Percentiles rank a stretch among this genome's conserved stretches.
These are phyloP conservation scores for Nothoprocta perdicaria DNA, from an alignment of 2,113 vertebrate genomes.

Conservation along the genomic window DNA sequence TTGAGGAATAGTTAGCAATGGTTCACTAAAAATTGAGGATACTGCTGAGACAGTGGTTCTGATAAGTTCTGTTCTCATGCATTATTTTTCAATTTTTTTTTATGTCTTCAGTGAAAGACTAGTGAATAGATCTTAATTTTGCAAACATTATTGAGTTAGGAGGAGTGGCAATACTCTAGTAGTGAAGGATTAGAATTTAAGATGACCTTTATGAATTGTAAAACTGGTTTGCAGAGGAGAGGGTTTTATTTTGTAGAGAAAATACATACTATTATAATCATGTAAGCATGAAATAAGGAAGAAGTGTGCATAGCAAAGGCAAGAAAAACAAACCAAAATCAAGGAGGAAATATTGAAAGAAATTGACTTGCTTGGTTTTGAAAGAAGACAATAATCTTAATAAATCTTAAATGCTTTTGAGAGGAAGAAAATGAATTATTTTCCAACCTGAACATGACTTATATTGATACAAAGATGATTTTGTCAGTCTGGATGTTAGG, in stretches of 20 bases:
- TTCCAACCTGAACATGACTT: not conserved
- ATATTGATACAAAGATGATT: not conserved
- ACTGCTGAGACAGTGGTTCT: not conserved
- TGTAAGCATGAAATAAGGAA: not conserved
- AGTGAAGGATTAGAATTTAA: not conserved
- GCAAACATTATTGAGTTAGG: not conserved
- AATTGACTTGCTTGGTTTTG: not conserved
- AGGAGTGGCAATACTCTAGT: not conserved
- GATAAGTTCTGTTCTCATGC: not conserved
- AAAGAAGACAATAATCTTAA: not conserved
- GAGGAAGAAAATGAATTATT: not conserved
- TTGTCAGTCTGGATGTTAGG: not conserved
- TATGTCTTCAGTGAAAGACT: not conserved
- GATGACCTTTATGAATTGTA: not conserved
- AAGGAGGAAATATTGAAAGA: not conserved
- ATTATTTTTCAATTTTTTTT: not conserved
- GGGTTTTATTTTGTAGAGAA: rapidly evolving
- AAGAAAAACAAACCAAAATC: not conserved
- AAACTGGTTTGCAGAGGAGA: not conserved
- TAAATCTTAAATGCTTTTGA: not conserved
- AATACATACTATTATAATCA: not conserved
- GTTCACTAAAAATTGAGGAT: not conserved
- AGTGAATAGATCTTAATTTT: not conserved
- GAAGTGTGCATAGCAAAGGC: not conserved
- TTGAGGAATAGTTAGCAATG: not conserved